Evolutionary conservation across 2,888 invertebrate genomes (phyloP), one percentile per base, ranked within the genome.

Genomic region (Metopia argyrocephala): DNA sequence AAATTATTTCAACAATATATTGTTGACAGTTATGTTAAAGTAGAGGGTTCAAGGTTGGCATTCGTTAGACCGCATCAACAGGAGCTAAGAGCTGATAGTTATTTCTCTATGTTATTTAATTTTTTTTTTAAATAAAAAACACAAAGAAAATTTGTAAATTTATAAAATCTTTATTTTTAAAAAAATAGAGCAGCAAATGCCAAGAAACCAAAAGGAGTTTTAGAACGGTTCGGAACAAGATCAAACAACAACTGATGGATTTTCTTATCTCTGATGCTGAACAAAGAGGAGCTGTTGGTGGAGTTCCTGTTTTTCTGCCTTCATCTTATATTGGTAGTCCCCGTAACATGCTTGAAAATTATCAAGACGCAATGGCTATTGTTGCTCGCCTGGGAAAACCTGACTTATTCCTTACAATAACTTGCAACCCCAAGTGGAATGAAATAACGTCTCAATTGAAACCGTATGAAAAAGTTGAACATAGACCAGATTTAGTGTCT

Each of bases 1-100:
- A 65, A 65, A 50, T 65, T 65, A 65, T 65, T 65, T 65, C 65
- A 65, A 25, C 56, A 54, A 25, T 65, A 65, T 25, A 27, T 65
- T 65, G 65, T 65, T 20, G 65, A 65, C 28, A 46, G 46, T 46
- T 65, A 52, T 50, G 52, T 31, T 12, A 65, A 65, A 65, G 25
- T 65, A 15, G 65, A 65, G 65, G 46, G 46, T 21, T 46, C 46
- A 7, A 46, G 65, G 27, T 9, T 65, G 27, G 28, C 27, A 15
- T 65, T 27, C 28, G 50, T 68, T 28, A 68, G 23, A 52, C 6
- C 15, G 7, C 20, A 52, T 52, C 52, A 52, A 18, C 15, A 52
- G 7, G 52, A 52, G 52, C 20, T 68, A 12, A 27, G 68, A 31
- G 68, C 25, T 66, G 54, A 54, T 23, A 65, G 65, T n/a, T 65